Conservation (phyloP, 2,113 vertebrate species). For the Dipodomys stephensi region DNA sequence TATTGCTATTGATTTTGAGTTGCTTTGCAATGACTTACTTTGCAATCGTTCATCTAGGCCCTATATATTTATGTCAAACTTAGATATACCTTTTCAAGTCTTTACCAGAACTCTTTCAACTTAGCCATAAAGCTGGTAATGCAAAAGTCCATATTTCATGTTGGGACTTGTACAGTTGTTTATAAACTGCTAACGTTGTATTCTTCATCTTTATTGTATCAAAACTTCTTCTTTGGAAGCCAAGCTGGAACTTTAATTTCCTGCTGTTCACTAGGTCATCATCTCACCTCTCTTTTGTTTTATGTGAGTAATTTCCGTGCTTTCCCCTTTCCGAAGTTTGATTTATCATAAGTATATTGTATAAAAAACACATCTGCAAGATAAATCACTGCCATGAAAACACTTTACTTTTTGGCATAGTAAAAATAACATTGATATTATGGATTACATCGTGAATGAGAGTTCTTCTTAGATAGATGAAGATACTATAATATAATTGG, state of each 20-base stretch:
- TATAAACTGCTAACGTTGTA: no score
- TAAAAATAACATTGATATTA: slow-evolving; percentile 60
- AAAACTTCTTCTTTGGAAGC: slow-evolving; percentile 71
- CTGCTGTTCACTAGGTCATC: slow-evolving; percentile 69
- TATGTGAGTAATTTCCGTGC: slow-evolving; percentile 39
- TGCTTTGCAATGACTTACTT: no score
- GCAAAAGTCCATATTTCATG: no score
- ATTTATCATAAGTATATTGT: slow-evolving; percentile 58
- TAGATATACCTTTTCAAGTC: no score
- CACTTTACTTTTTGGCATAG: slow-evolving; percentile 72
- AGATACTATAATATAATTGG: slow-evolving; percentile 54
- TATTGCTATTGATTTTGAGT: no score
- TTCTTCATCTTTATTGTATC: slow-evolving; percentile 67
- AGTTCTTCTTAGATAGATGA: slow-evolving; percentile 63
- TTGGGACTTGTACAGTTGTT: no score
- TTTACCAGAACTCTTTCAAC: no score
- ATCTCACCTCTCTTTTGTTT: slow-evolving; percentile 55
- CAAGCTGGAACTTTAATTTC: slow-evolving; percentile 77
- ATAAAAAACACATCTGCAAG: slow-evolving; percentile 63
- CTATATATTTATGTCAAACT: no score
- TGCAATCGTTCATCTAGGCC: no score
- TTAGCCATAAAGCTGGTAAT: no score
- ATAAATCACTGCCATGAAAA: slow-evolving; percentile 67
- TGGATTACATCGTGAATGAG: slow-evolving; percentile 33
- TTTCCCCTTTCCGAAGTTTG: slow-evolving; percentile 38